phyloP scores from a whole-genome alignment of 2,797 vertebrate species.

The Loris lydekkerianus region DNA sequence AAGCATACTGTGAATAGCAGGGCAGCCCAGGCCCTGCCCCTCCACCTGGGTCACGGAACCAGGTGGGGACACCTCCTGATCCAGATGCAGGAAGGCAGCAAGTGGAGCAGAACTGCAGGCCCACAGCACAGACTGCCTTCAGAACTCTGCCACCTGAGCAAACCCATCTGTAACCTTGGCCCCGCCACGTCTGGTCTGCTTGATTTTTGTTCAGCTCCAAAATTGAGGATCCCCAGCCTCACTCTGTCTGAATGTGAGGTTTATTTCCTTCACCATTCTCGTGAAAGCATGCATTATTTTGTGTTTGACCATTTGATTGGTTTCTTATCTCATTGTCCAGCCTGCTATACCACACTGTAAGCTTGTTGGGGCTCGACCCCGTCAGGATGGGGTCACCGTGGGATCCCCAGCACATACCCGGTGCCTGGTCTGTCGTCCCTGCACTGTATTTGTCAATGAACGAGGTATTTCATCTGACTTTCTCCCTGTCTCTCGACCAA shows the following conservation, averaged over 20 bases:
- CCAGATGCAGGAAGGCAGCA: neutral
- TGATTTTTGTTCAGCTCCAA: neutral
- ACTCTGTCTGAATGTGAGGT: neutral
- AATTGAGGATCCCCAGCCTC: neutral
- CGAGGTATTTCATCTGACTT: neutral
- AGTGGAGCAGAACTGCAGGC: neutral
- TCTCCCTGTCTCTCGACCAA: neutral
- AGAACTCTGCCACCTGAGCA: no score
- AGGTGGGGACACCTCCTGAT: neutral
- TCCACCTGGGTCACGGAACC: neutral
- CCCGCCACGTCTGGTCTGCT: no score
- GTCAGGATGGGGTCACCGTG: neutral
- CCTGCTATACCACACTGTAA: fast-evolving
- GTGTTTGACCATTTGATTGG: neutral
- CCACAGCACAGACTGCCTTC: neutral
- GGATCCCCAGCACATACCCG: fast-evolving
- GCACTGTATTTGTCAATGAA: fast-evolving
- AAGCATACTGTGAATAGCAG: no score
- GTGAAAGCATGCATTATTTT: neutral
- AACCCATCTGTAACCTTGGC: no score
- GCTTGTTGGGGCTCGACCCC: neutral
- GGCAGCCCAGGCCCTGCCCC: fast-evolving
- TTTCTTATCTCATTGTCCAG: neutral
- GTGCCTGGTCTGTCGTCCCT: neutral
- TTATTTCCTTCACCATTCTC: neutral